A percentile compares a stretch with the other conserved stretches of the same genome.
Evolutionary conservation across 2,888 invertebrate genomes (phyloP).

Genomic region (Endomychus coccineus): DNA sequence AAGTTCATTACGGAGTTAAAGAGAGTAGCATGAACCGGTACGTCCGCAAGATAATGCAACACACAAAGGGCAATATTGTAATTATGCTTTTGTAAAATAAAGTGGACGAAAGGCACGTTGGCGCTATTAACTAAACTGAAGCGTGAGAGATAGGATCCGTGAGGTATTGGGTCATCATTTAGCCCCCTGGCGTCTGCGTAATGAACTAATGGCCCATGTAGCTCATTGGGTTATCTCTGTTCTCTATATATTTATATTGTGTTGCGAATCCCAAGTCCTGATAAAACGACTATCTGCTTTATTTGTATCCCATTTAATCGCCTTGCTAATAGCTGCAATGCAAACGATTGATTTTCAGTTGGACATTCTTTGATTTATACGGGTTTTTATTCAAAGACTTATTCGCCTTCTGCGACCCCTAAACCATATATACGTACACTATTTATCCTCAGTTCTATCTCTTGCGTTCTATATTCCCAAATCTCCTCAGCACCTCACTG

Average conservation of each 20-base stretch:
- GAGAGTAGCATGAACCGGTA: too few relatives aligned
- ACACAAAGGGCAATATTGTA: constrained; percentile 22
- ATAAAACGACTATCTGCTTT: constrained; percentile 24
- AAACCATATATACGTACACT: too few relatives aligned
- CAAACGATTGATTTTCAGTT: too few relatives aligned
- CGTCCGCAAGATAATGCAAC: constrained; percentile 19
- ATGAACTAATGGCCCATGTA: constrained; percentile 25
- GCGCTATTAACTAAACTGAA: constrained; percentile 26
- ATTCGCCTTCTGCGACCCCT: too few relatives aligned
- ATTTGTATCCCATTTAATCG: too few relatives aligned
- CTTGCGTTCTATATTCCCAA: too few relatives aligned
- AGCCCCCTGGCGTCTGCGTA: constrained; percentile 28
- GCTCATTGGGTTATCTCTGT: constrained; percentile 20
- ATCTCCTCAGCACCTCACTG: too few relatives aligned
- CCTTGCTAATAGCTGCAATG: too few relatives aligned
- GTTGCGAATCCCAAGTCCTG: constrained; percentile 19
- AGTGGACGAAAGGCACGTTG: constrained; percentile 23
- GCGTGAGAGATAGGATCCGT: constrained; percentile 26
- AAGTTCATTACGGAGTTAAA: too few relatives aligned
- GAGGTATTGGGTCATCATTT: constrained; percentile 31
- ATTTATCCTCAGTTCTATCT: too few relatives aligned
- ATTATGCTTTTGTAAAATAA: constrained; percentile 26
- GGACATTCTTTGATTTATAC: too few relatives aligned
- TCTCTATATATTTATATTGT: constrained; percentile 9
- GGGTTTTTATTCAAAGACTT: too few relatives aligned